phyloP scores from a whole-genome alignment of 2,113 vertebrate species.

The Albula glossodonta region DNA sequence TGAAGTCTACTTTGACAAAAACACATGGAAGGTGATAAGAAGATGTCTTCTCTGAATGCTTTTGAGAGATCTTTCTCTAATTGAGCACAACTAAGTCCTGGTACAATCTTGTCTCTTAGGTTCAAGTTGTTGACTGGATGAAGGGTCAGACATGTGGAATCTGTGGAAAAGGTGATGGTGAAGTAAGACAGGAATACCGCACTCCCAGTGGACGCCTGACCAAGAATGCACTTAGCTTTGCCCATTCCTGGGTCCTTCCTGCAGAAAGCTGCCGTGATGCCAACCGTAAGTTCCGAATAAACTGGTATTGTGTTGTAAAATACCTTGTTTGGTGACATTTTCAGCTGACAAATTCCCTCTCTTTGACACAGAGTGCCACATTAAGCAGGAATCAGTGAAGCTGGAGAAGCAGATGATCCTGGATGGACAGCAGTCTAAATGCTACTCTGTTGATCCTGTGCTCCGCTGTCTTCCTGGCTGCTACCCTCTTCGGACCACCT shows the following conservation, averaged over 20 bases:
- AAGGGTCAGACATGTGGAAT: slow-evolving; percentile 74
- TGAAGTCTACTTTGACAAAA: slow-evolving; percentile 35
- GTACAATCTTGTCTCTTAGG: slow-evolving; percentile 53
- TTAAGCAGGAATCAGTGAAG: slow-evolving; percentile 63
- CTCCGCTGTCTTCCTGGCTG: slow-evolving; percentile 68
- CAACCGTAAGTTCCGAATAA: slow-evolving; percentile 41
- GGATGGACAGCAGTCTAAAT: slow-evolving; percentile 57
- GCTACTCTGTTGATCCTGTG: slow-evolving; percentile 72
- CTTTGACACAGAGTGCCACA: slow-evolving; percentile 61
- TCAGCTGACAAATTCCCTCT: not conserved
- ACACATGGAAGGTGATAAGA: slow-evolving; percentile 31
- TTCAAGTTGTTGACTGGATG: slow-evolving; percentile 76
- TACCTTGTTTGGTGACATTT: not conserved
- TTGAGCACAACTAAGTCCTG: not conserved
- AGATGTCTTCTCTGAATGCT: not conserved
- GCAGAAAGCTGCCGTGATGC: slow-evolving; percentile 64
- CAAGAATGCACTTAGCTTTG: slow-evolving; percentile 66
- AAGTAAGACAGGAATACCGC: slow-evolving; percentile 67
- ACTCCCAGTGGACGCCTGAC: slow-evolving; percentile 64
- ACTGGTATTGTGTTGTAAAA: not conserved
- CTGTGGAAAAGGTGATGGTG: slow-evolving; percentile 76
- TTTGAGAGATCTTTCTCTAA: not conserved
- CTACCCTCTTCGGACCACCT: slow-evolving; percentile 46
- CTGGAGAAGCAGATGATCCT: slow-evolving; percentile 57
- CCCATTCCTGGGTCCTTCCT: slow-evolving; percentile 75